Evolutionary conservation across 2,797 vertebrate genomes (phyloP).

Genomic region (Microctenopoma stevenorrisi): DNA sequence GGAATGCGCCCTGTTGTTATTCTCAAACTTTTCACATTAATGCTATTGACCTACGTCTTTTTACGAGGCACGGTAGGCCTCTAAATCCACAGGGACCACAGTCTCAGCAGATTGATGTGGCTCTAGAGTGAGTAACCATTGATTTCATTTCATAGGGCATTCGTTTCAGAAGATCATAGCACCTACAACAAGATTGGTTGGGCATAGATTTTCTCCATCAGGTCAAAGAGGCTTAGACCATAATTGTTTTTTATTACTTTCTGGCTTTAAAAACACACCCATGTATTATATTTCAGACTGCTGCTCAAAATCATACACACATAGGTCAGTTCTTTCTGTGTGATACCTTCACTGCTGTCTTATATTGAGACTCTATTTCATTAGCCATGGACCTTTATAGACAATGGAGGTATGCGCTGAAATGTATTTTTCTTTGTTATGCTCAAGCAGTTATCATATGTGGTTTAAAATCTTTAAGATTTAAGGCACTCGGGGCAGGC

Average conservation of each 20-base stretch:
- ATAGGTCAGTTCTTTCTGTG: conserved; percentile 33
- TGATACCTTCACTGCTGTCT: conserved; percentile 23
- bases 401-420: conserved; percentile 12
- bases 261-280: conserved; percentile 73
- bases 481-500: background rate
- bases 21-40: conserved; percentile 70
- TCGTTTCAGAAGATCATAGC: conserved; percentile 77
- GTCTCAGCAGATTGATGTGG: conserved; percentile 71
- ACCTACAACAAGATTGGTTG: conserved; percentile 78
- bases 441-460: conserved; percentile 1
- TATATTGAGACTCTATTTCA: conserved; percentile 51
- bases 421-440: conserved; percentile 17
- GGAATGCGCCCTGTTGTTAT: conserved; percentile 25
- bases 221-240: conserved; percentile 78
- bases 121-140: conserved; percentile 75
- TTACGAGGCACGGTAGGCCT: conserved; percentile 48
- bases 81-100: conserved; percentile 61
- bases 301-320: conserved; percentile 54
- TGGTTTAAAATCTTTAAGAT: conserved; percentile 19
- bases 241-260: conserved; percentile 85
- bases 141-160: conserved; percentile 80
- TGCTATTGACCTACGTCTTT: conserved; percentile 64
- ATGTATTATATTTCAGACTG: conserved; percentile 76
- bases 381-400: conserved; percentile 44
- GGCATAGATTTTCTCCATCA: conserved; percentile 81